These are phyloP conservation scores for Brachionus plicatilis DNA, from an alignment of 1,140 invertebrate species.

Conservation along the genomic window DNA sequence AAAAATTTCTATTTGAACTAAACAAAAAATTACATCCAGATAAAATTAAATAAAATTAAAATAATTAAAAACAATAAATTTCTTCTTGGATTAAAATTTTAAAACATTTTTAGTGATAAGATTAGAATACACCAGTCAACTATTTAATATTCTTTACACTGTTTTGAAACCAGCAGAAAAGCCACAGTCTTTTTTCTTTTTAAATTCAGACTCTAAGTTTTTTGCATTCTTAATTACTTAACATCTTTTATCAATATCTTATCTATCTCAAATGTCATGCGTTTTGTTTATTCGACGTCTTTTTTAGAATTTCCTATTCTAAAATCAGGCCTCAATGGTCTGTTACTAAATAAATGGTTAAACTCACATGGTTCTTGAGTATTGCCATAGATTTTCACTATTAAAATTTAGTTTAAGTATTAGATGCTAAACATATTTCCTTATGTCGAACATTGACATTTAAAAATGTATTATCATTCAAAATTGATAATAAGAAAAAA, in stretches of 20 bases:
- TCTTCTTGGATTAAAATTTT: not conserved
- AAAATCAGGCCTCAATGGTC: not conserved
- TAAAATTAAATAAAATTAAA: constrained; percentile 32
- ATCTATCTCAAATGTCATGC: not conserved
- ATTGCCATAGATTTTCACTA: too few relatives aligned
- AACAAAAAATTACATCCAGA: constrained; percentile 33
- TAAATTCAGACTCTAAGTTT: not conserved
- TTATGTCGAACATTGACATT: not conserved
- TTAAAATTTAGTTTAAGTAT: too few relatives aligned
- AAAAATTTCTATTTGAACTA: not conserved
- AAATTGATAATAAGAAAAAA: not conserved
- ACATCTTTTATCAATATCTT: not conserved
- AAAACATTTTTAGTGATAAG: not conserved
- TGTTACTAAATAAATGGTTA: not conserved
- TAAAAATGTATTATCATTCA: not conserved
- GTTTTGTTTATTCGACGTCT: not conserved
- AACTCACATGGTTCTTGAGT: not conserved
- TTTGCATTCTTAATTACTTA: not conserved
- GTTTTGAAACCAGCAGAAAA: not conserved
- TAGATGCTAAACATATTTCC: not conserved
- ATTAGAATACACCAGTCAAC: not conserved
- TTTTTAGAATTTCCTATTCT: not conserved
- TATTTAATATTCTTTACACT: not conserved
- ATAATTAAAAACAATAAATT: constrained; percentile 34
- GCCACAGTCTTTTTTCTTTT: not conserved